Conservation (phyloP, 2,888 invertebrate species). For the Scotopteryx bipunctaria region DNA sequence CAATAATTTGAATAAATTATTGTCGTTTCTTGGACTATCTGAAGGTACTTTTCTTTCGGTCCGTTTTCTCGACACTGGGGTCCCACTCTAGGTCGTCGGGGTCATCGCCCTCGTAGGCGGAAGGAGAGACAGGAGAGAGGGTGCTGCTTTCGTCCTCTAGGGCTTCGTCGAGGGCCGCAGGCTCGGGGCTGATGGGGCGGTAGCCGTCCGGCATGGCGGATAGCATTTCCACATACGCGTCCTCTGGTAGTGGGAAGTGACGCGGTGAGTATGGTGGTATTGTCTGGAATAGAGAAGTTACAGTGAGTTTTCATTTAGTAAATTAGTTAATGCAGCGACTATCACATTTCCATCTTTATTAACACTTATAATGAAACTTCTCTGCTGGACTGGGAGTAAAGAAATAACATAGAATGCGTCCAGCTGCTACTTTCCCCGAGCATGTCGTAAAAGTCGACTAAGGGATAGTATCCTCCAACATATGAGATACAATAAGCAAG, state of each 20-base stretch:
- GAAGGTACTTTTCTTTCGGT: conserved; percentile 57
- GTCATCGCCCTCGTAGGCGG: conserved; percentile 88
- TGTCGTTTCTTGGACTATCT: conserved; percentile 47
- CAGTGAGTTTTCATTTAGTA: background rate
- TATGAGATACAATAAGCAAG: too few relatives aligned
- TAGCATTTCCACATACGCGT: conserved; percentile 87
- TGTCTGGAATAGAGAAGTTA: conserved; percentile 65
- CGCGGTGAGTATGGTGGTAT: conserved; percentile 90
- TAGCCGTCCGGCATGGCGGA: conserved; percentile 87
- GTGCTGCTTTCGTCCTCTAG: conserved; percentile 33
- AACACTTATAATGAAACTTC: too few relatives aligned
- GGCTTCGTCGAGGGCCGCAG: conserved; percentile 42
- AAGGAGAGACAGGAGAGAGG: conserved; percentile 52
- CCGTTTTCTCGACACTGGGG: conserved; percentile 64
- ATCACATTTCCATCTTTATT: too few relatives aligned
- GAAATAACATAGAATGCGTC: too few relatives aligned
- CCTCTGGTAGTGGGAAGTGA: conserved; percentile 88
- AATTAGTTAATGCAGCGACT: too few relatives aligned
- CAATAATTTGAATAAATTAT: conserved; percentile 12
- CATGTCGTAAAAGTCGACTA: too few relatives aligned
- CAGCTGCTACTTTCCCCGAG: too few relatives aligned
- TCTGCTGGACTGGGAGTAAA: too few relatives aligned
- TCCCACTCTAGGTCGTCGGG: conserved; percentile 95
- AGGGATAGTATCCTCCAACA: too few relatives aligned
- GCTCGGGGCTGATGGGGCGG: conserved; percentile 40